A percentile compares a stretch with the other conserved stretches of the same genome.
These are phyloP conservation scores for Sylvilagus bachmani DNA, from an alignment of 2,113 vertebrate genomes.

Conservation along the genomic window DNA sequence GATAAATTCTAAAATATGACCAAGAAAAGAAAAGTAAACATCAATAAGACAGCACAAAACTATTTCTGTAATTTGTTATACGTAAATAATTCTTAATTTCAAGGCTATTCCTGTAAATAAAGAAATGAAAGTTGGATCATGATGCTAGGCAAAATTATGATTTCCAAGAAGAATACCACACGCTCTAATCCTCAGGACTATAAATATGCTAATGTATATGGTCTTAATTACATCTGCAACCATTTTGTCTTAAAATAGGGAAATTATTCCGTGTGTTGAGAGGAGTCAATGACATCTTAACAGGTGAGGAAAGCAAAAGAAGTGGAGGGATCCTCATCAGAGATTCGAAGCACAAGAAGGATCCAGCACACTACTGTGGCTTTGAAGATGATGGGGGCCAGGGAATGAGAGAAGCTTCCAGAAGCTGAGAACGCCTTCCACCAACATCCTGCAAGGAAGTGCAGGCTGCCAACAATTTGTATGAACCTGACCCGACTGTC, in stretches of 20 bases:
- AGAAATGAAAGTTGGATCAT: not conserved
- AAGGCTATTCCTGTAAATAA: constrained; percentile 25
- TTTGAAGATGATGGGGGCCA: not conserved
- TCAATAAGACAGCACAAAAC: not conserved
- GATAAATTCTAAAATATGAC: not conserved
- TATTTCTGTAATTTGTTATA: not conserved
- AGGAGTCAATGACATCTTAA: not conserved
- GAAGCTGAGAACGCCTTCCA: not conserved
- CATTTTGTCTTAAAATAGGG: constrained; percentile 11
- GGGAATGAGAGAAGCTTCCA: not conserved
- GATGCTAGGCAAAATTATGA: not conserved
- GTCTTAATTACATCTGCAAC: not conserved
- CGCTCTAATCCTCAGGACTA: not conserved
- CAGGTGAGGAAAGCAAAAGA: not conserved
- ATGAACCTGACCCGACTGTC: not conserved
- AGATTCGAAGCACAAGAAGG: not conserved
- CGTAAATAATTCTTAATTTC: not conserved
- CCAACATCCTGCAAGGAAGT: not conserved
- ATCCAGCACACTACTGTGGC: not conserved
- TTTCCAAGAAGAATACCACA: not conserved
- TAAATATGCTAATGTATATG: not conserved
- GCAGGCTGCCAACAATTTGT: not conserved
- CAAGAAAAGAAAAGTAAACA: constrained; percentile 6
- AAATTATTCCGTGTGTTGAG: not conserved
- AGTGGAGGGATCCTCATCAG: not conserved